Conservation (phyloP, 2,113 vertebrate genomes). For the Athene cunicularia region DNA sequence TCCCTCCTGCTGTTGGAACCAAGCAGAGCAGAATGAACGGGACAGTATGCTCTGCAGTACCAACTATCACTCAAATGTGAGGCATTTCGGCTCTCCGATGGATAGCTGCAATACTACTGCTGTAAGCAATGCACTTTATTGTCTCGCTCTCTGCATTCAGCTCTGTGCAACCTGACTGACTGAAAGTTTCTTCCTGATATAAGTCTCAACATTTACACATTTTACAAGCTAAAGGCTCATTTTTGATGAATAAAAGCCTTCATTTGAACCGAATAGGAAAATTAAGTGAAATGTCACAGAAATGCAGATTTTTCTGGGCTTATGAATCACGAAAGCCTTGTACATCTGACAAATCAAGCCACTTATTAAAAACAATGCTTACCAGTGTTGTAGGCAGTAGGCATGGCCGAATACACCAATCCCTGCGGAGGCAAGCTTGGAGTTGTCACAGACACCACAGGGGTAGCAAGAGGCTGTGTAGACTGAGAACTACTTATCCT, state of each 20-base stretch:
- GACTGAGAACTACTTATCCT: conserved; percentile 94
- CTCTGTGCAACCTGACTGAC: neutral
- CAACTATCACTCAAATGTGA: rapidly evolving
- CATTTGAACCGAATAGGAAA: neutral
- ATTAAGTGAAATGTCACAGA: neutral
- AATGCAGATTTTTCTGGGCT: neutral
- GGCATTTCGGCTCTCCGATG: neutral
- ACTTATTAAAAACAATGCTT: conserved; percentile 24
- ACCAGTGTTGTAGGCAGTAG: conserved; percentile 96
- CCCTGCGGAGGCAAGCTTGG: conserved; percentile 94
- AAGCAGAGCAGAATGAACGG: neutral
- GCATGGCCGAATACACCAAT: conserved; percentile 94
- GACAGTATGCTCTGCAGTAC: neutral
- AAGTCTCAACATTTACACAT: neutral
- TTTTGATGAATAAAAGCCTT: neutral
- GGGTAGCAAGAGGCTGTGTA: conserved; percentile 90
- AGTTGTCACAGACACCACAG: conserved; percentile 96
- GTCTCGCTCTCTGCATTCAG: neutral
- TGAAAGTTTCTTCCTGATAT: neutral
- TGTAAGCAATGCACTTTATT: rapidly evolving
- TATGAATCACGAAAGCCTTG: neutral
- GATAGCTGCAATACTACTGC: neutral
- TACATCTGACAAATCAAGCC: neutral
- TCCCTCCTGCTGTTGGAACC: neutral
- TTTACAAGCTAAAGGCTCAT: neutral